Evolutionary conservation across 2,113 vertebrate genomes (phyloP), one percentile per base, ranked within the genome.

Genomic region (Halcyon malimbica): DNA sequence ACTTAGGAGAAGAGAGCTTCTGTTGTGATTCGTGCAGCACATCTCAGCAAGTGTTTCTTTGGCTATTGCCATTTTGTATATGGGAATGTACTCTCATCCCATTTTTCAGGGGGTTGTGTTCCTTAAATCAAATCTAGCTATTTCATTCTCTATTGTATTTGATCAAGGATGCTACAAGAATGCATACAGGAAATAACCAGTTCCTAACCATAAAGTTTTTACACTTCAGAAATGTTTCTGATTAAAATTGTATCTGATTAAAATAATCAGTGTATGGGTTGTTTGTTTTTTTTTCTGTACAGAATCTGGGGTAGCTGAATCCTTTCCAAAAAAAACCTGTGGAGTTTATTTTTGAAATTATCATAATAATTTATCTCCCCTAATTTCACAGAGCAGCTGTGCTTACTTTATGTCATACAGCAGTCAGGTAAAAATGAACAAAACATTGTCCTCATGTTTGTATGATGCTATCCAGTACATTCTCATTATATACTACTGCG

Each of bases 311-410:
- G 9, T 94, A 90, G 73, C 57, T 81, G 48, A 64, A 70, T 71
- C 75, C 37, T 83, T 86, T 81, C 69, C 16, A 94, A 87, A 91
- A 62, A 56, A 67, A 80, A 6, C 42, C 46, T 70, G 46, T 29
- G 44, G 24, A 15, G 60, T 76, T 90, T 94, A 82, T 92, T 97
- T 93, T 84, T 35, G 19, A 83, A 86, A 75, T 94, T 89, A 89
- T 70, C 37, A 73, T 91, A 96, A 83, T 28, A 80, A 92, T 78
- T 67, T 93, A 74, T 96, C 33, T 91, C 79, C 53, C 23, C 71
- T 87, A 94, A 90, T 89, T 94, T 89, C 76, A 78, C 31, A 51
- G 53, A 93, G 39, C 84, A 96, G 71, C 87, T 95, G 91, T 64
- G 59, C 76, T 91, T 84, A 79, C 81, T 33, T 39, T 59, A 41